Evolutionary conservation across 2,797 vertebrate genomes (phyloP).

Genomic region (Chloroceryle amazona): DNA sequence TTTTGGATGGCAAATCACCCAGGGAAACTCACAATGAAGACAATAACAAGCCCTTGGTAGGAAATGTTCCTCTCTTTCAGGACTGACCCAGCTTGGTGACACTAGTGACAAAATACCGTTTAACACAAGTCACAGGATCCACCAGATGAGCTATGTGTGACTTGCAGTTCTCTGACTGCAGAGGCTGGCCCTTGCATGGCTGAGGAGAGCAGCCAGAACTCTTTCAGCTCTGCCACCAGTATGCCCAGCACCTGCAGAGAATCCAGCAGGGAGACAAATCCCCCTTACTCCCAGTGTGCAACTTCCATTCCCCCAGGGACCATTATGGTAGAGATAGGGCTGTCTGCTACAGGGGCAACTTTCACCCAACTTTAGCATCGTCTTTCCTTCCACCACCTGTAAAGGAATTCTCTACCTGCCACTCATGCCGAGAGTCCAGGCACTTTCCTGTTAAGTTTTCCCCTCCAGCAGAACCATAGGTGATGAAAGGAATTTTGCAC

Average conservation of each 20-base stretch:
- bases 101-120: not conserved
- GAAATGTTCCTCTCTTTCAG: not conserved
- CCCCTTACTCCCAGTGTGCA: too few relatives aligned
- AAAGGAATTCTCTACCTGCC: not conserved
- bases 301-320: not conserved
- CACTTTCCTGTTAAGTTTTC: not conserved
- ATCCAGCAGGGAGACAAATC: not conserved
- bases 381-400: not conserved
- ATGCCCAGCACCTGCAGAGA: not conserved
- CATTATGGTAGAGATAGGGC: not conserved
- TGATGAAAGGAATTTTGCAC: not conserved
- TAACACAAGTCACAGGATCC: accelerated
- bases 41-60: not conserved
- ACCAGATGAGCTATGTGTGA: not conserved
- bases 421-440: not conserved
- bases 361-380: not conserved
- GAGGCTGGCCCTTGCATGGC: not conserved
- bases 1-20: not conserved
- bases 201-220: not conserved
- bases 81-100: not conserved
- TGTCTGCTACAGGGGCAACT: not conserved
- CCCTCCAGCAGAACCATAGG: not conserved
- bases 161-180: not conserved
- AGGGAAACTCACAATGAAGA: not conserved
- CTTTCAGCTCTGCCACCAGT: not conserved